These are phyloP conservation scores for Macrosiphum euphorbiae DNA, from an alignment of 2,888 invertebrate species.

Conservation along the genomic window DNA sequence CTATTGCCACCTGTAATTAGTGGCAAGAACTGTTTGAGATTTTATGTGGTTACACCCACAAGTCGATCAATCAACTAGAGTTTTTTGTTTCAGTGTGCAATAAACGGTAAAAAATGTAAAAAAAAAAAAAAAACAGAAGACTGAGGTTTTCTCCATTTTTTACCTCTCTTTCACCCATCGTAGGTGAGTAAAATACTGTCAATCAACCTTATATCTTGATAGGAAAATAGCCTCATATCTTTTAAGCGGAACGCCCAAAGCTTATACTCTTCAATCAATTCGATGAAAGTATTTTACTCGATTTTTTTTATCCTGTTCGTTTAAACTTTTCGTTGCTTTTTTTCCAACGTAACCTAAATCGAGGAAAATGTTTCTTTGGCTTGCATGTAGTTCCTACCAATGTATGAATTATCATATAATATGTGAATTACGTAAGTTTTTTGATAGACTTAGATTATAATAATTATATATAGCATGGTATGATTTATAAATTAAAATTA, in stretches of 20 bases:
- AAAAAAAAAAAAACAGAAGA: constrained; percentile 42
- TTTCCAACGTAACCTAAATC: neutral
- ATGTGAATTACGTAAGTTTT: neutral
- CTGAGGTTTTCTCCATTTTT: constrained; percentile 47
- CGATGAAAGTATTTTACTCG: constrained; percentile 24
- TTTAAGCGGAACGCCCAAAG: constrained; percentile 50
- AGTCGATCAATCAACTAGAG: constrained; percentile 60
- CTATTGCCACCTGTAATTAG: constrained; percentile 16
- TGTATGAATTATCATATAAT: neutral
- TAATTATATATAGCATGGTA: neutral
- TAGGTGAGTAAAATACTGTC: constrained; percentile 56
- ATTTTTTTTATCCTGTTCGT: constrained; percentile 39
- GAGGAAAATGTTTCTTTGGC: neutral
- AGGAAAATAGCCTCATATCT: constrained; percentile 51
- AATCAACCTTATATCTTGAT: constrained; percentile 59
- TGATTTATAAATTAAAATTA: neutral
- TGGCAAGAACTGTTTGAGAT: constrained; percentile 11
- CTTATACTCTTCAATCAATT: constrained; percentile 39
- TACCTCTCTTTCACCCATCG: neutral
- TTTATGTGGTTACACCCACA: constrained; percentile 45
- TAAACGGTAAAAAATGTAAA: neutral
- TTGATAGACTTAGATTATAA: neutral
- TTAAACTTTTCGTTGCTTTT: constrained; percentile 13
- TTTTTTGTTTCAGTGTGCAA: constrained; percentile 30
- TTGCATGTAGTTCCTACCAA: neutral